These are phyloP conservation scores for Tillus elongatus DNA, from an alignment of 2,888 invertebrate genomes.

Conservation along the genomic window DNA sequence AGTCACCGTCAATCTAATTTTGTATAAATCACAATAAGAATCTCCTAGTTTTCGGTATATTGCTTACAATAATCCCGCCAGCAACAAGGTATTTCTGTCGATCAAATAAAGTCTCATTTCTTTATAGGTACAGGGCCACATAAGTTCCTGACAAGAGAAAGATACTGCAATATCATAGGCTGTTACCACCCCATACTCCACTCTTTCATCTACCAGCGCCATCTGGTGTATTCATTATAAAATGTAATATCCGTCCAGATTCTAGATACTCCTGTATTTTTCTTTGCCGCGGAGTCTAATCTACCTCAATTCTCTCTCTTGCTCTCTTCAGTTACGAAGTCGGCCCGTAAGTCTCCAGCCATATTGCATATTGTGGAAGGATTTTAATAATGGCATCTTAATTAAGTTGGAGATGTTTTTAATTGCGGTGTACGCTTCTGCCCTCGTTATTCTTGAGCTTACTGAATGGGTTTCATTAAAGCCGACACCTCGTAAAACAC, in stretches of 20 bases:
- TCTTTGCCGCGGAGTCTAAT: constrained; percentile 30
- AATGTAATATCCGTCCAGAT: constrained; percentile 37
- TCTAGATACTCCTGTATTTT: constrained; percentile 32
- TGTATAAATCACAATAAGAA: too few species aligned
- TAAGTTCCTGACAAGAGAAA: too few species aligned
- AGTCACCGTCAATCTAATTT: too few species aligned
- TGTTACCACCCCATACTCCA: too few species aligned
- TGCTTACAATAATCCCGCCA: too few species aligned
- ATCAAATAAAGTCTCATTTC: too few species aligned
- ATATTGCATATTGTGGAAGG: constrained; percentile 31
- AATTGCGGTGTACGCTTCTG: constrained; percentile 37
- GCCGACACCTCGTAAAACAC: constrained; percentile 41
- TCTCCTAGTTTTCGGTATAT: too few species aligned
- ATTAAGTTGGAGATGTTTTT: constrained; percentile 43
- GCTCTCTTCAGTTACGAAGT: constrained; percentile 20
- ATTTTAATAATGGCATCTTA: constrained; percentile 43
- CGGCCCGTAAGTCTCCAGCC: constrained; percentile 20
- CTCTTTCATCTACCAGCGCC: too few species aligned
- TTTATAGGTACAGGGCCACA: too few species aligned
- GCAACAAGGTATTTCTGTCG: too few species aligned
- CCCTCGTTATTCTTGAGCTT: constrained; percentile 37
- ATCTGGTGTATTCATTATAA: constrained; percentile 39
- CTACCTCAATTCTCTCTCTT: constrained; percentile 20
- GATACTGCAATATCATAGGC: too few species aligned
- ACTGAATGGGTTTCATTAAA: constrained; percentile 39